phyloP scores from a whole-genome alignment of 2,888 invertebrate species.

The Strigamia transsilvanica region DNA sequence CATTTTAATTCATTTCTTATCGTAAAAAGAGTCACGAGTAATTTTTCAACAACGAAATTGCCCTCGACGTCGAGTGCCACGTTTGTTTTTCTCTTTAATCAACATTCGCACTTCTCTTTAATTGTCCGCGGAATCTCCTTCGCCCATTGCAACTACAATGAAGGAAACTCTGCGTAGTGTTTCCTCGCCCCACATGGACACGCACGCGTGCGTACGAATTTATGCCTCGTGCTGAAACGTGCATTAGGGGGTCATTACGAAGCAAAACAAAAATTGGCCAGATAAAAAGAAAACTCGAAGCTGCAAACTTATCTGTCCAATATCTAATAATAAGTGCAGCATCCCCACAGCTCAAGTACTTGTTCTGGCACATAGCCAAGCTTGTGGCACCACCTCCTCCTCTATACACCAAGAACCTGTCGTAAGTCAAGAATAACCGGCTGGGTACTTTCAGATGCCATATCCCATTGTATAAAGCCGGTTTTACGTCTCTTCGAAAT shows the following conservation, averaged over 20 bases:
- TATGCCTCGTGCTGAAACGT: conserved; percentile 13
- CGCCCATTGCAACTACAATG: not conserved
- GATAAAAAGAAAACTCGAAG: not conserved
- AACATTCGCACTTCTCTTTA: conserved; percentile 15
- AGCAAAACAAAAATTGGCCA: not conserved
- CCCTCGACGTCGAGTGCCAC: not conserved
- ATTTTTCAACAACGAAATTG: not conserved
- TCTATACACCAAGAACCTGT: not conserved
- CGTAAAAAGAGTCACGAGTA: not conserved
- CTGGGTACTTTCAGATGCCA: conserved; percentile 9
- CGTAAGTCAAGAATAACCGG: conserved; percentile 31
- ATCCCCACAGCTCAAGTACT: conserved; percentile 32
- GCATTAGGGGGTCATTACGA: conserved; percentile 15
- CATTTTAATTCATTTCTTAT: not conserved
- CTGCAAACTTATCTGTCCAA: conserved; percentile 22
- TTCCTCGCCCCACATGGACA: not conserved
- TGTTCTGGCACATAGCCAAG: conserved; percentile 10
- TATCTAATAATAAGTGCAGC: conserved; percentile 38
- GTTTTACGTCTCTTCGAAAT: not conserved
- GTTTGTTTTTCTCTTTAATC: conserved; percentile 30
- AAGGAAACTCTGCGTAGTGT: not conserved
- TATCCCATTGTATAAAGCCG: conserved; percentile 1
- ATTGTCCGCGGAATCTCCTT: not conserved
- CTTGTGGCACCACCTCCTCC: conserved; percentile 12
- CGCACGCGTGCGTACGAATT: not conserved